These are phyloP conservation scores for Laterallus jamaicensis DNA, from an alignment of 2,113 vertebrate genomes.

Conservation along the genomic window DNA sequence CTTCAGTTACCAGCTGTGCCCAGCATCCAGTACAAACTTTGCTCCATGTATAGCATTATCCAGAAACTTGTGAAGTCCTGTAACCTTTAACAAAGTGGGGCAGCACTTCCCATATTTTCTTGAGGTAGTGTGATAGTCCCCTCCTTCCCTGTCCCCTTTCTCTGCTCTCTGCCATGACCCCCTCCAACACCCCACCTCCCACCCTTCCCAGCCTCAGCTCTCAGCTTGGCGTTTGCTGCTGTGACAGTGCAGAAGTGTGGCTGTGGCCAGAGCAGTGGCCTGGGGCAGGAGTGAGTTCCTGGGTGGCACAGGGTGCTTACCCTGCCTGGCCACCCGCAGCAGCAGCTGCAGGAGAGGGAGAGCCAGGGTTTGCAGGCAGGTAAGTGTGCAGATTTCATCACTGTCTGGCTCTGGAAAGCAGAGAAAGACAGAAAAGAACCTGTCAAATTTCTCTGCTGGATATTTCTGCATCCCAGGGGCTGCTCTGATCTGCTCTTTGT, in stretches of 20 bases:
- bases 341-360: fast-evolving
- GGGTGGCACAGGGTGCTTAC: background rate
- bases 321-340: background rate
- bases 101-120: background rate
- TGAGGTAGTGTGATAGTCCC: background rate
- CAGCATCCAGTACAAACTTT: background rate
- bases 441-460: background rate
- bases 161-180: background rate
- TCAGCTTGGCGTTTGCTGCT: background rate
- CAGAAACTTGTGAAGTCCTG: background rate
- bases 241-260: background rate
- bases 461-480: background rate
- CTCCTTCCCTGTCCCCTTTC: background rate
- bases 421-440: background rate
- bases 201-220: background rate
- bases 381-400: fast-evolving
- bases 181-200: background rate
- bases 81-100: background rate
- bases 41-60: fast-evolving
- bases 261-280: background rate
- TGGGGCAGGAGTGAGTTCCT: background rate
- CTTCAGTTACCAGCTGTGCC: background rate
- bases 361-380: background rate
- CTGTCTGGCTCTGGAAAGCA: background rate
- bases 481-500: background rate